Conservation (phyloP, 1,140 invertebrate genomes). For the Matsumurasca onukii region DNA sequence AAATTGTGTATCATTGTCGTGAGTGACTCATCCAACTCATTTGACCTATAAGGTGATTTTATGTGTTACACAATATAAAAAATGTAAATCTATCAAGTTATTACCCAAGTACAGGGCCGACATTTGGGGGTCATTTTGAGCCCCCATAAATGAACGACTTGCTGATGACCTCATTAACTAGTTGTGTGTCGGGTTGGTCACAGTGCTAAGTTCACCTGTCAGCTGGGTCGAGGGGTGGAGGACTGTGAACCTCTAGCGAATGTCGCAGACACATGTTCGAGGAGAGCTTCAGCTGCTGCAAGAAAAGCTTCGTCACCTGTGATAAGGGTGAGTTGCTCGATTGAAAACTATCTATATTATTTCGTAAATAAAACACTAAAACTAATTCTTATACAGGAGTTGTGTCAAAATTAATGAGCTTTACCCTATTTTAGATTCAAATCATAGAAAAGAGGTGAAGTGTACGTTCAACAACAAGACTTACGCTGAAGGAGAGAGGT, state of each 20-base stretch:
- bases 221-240: background rate
- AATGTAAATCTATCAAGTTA: too few species aligned
- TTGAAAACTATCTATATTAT: background rate
- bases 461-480: conserved; percentile 16
- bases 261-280: conserved; percentile 17
- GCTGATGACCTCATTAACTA: too few species aligned
- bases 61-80: too few species aligned
- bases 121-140: too few species aligned
- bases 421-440: background rate
- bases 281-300: conserved; percentile 14
- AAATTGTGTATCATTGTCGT: too few species aligned
- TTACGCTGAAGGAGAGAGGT: conserved; percentile 11
- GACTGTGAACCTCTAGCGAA: conserved; percentile 14
- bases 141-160: too few species aligned
- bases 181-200: too few species aligned
- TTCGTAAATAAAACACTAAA: background rate
- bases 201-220: conserved; percentile 4
- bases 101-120: too few species aligned
- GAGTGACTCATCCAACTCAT: too few species aligned
- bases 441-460: conserved; percentile 10
- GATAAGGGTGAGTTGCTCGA: conserved; percentile 16
- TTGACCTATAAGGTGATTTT: too few species aligned
- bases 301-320: conserved; percentile 22
- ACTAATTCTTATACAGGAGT: background rate
- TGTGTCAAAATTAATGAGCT: background rate